phyloP scores from a whole-genome alignment of 2,797 vertebrate species.

The Buceros bicornis region DNA sequence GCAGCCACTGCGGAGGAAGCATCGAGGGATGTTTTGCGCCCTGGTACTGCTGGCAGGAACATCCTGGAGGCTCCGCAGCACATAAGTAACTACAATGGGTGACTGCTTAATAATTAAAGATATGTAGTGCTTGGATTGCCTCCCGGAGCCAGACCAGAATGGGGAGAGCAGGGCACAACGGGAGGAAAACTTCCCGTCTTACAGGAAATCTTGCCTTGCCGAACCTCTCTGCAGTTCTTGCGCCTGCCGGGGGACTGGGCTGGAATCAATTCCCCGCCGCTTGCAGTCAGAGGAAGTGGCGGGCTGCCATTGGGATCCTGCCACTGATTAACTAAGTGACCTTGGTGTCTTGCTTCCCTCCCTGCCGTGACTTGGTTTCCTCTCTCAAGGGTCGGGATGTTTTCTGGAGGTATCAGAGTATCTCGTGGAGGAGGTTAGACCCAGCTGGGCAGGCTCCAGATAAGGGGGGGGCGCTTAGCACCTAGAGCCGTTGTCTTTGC shows the following conservation, averaged over 20 bases:
- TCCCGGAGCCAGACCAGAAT: neutral
- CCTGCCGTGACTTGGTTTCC: neutral
- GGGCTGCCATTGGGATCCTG: neutral
- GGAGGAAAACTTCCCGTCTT: slow-evolving; percentile 59
- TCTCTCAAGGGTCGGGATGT: neutral
- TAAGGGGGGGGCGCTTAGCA: neutral
- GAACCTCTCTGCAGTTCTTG: neutral
- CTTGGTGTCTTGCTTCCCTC: neutral
- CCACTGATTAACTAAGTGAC: slow-evolving; percentile 5
- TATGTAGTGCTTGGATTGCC: slow-evolving; percentile 35
- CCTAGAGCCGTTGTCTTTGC: rapidly evolving
- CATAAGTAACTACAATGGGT: slow-evolving; percentile 38
- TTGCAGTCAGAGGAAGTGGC: neutral
- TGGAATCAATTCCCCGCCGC: neutral
- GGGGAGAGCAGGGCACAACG: neutral
- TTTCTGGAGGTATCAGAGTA: rapidly evolving
- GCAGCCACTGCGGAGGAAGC: neutral
- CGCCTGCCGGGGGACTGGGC: neutral
- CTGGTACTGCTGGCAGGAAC: neutral
- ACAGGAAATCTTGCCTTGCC: slow-evolving; percentile 49
- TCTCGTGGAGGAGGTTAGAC: neutral
- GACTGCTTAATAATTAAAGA: slow-evolving; percentile 71
- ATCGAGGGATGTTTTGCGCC: neutral
- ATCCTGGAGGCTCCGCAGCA: slow-evolving; percentile 18
- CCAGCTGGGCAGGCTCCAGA: neutral